Percentiles rank a stretch among this genome's conserved stretches.
Conservation (phyloP, 2,113 vertebrate genomes). For the Lethenteron camtschaticum region DNA sequence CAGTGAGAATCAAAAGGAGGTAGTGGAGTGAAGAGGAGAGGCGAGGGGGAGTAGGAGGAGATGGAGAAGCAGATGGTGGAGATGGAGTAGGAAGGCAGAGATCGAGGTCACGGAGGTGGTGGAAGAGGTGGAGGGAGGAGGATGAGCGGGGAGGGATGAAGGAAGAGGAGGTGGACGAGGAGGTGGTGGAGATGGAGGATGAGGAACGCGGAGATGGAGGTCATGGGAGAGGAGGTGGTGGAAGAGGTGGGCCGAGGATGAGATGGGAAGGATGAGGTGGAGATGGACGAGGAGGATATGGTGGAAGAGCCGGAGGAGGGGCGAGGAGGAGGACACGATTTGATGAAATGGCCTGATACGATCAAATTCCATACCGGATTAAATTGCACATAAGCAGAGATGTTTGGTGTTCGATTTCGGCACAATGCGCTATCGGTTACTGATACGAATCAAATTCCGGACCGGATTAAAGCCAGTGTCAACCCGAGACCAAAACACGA, state of each 20-base stretch:
- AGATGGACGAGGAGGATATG: not conserved
- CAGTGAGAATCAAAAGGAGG: too few species aligned
- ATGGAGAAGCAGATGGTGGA: too few species aligned
- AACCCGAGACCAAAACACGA: too few species aligned
- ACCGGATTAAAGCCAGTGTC: too few species aligned
- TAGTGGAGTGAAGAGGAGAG: too few species aligned
- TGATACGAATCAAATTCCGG: too few species aligned
- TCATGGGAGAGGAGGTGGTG: not conserved
- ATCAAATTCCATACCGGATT: not conserved
- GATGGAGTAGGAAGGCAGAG: too few species aligned
- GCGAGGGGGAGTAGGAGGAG: too few species aligned
- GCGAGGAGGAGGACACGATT: not conserved
- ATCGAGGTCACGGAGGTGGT: not conserved
- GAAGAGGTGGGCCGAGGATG: too few species aligned
- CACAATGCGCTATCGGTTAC: too few species aligned
- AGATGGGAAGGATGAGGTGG: not conserved
- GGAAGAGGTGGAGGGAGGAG: not conserved
- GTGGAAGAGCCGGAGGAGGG: not conserved
- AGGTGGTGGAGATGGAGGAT: not conserved
- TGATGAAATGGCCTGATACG: fast-evolving
- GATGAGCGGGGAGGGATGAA: not conserved
- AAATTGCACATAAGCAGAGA: not conserved
- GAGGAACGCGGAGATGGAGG: not conserved
- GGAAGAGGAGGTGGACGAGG: not conserved
- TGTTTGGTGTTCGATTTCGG: too few species aligned